Conservation (phyloP, 2,113 vertebrate species). For the Cryptomyrus ogoouensis region DNA sequence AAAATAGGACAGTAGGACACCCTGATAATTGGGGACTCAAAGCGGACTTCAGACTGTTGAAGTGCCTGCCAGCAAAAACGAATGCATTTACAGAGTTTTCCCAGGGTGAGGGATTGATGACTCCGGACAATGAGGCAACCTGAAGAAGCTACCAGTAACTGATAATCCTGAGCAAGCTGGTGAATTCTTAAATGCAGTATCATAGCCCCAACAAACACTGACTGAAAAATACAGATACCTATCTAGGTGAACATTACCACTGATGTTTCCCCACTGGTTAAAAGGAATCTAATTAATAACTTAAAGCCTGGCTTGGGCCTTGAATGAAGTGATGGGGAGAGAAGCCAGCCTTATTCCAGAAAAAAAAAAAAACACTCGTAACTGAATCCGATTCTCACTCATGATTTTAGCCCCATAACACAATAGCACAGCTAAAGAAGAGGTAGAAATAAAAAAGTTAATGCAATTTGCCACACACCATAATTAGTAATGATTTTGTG, state of each 20-base stretch:
- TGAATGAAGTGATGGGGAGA: neutral
- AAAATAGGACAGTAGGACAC: neutral
- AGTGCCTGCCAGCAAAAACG: neutral
- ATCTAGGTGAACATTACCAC: neutral
- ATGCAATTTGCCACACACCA: constrained; percentile 4
- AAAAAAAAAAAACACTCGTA: neutral
- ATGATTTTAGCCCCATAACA: neutral
- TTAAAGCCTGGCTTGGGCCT: neutral
- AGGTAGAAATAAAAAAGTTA: neutral
- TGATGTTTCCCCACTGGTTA: neutral
- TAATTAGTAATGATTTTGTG: neutral
- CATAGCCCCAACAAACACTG: neutral
- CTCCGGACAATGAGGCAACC: neutral
- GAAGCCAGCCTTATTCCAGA: neutral
- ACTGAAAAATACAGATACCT: neutral
- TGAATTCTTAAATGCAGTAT: neutral
- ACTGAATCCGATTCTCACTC: neutral
- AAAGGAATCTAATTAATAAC: neutral
- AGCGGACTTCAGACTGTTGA: neutral
- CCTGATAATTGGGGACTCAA: neutral
- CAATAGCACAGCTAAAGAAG: neutral
- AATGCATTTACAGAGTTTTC: neutral
- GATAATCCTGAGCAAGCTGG: neutral
- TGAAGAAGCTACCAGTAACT: neutral
- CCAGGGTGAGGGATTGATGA: neutral